phyloP scores from a whole-genome alignment of 2,888 invertebrate species.

The Sinhomidia bicolor region DNA sequence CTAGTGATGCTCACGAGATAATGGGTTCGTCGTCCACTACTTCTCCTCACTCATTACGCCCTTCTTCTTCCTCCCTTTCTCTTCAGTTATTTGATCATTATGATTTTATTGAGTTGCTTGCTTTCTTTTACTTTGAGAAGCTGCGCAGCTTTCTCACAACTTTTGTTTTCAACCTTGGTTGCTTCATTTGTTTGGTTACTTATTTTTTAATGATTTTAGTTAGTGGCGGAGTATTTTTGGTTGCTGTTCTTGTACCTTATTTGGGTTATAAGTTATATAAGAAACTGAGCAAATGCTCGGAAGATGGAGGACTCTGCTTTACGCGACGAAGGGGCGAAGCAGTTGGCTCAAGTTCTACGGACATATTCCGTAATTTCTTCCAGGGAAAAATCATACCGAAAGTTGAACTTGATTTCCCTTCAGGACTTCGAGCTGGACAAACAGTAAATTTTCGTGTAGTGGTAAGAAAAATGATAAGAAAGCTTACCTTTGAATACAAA shows the following conservation, averaged over 20 bases:
- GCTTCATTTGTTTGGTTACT: slow-evolving; percentile 74
- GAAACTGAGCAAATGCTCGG: slow-evolving; percentile 63
- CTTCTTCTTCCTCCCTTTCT: slow-evolving; percentile 58
- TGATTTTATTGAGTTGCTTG: slow-evolving; percentile 71
- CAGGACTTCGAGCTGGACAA: slow-evolving; percentile 76
- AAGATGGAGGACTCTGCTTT: slow-evolving; percentile 64
- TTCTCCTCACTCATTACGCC: not conserved
- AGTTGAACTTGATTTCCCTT: slow-evolving; percentile 74
- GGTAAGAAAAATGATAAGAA: slow-evolving; percentile 73
- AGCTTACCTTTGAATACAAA: not conserved
- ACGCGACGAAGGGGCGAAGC: slow-evolving; percentile 6
- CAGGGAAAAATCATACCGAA: slow-evolving; percentile 72
- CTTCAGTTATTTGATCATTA: slow-evolving; percentile 69
- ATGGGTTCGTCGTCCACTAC: slow-evolving; percentile 64
- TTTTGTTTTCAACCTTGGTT: slow-evolving; percentile 69
- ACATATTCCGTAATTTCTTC: slow-evolving; percentile 70
- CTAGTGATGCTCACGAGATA: slow-evolving; percentile 43
- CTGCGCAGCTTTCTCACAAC: slow-evolving; percentile 59
- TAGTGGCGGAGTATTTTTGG: slow-evolving; percentile 76
- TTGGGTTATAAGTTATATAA: slow-evolving; percentile 75
- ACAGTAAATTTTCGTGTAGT: slow-evolving; percentile 77
- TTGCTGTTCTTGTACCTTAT: slow-evolving; percentile 73
- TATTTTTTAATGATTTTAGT: slow-evolving; percentile 79
- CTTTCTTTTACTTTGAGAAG: slow-evolving; percentile 69
- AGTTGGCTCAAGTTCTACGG: slow-evolving; percentile 30